Evolutionary conservation across 2,888 invertebrate species (phyloP).

Genomic region (Xestoiulus laeticollis): DNA sequence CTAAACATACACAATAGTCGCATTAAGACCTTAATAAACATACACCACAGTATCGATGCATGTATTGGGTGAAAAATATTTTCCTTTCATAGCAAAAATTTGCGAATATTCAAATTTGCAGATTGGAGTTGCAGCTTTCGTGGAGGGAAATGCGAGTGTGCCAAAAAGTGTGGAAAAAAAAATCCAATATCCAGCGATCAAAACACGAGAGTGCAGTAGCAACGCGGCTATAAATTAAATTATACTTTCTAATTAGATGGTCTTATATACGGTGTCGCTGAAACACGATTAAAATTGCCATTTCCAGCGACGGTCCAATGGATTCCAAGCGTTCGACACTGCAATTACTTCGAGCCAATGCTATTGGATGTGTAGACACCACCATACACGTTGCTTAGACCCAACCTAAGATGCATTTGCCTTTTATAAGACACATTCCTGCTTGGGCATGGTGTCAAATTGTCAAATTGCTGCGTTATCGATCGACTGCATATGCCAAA

Average conservation of each 20-base stretch:
- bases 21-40: not conserved
- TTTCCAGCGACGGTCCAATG: not conserved
- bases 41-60: not conserved
- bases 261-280: constrained; percentile 31
- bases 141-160: not conserved
- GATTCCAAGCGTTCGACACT: not conserved
- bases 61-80: not conserved
- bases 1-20: too few species aligned
- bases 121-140: not conserved
- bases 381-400: not conserved
- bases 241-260: constrained; percentile 52
- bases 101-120: constrained; percentile 1
- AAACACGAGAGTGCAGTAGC: not conserved
- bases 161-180: not conserved
- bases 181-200: not conserved
- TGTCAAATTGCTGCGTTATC: not conserved
- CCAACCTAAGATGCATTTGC: not conserved
- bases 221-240: constrained; percentile 53
- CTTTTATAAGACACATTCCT: not conserved
- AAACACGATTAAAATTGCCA: constrained; percentile 42
- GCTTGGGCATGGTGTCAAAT: constrained; percentile 25
- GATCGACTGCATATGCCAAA: not conserved
- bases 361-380: constrained; percentile 10
- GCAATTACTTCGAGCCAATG: constrained; percentile 16
- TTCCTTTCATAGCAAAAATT: not conserved